Percentiles rank a stretch among this genome's conserved stretches.
These are phyloP conservation scores for Limnephilus marmoratus DNA, from an alignment of 2,888 invertebrate genomes.

Conservation along the genomic window DNA sequence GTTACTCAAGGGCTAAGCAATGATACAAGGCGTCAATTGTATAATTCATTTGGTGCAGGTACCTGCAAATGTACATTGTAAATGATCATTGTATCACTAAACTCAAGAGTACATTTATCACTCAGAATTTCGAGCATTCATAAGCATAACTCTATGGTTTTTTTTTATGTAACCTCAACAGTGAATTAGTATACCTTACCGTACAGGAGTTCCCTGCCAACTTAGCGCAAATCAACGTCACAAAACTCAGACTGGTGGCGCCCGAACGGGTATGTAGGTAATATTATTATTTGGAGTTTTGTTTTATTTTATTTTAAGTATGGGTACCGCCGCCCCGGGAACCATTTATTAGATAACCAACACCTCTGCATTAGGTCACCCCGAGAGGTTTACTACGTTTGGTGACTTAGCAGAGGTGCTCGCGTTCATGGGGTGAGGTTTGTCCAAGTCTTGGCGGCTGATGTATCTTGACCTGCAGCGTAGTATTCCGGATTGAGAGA, in stretches of 20 bases:
- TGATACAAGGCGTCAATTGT: neutral
- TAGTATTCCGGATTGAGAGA: too few relatives aligned
- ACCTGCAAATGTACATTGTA: neutral
- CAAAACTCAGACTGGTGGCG: neutral
- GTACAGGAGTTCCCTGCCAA: neutral
- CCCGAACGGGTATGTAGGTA: neutral
- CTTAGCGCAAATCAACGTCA: neutral
- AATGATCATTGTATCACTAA: neutral
- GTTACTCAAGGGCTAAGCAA: neutral
- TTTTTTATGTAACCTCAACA: neutral
- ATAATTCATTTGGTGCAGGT: neutral
- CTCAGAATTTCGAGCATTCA: neutral
- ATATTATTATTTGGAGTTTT: too few relatives aligned
- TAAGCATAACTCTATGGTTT: neutral
- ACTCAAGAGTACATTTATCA: neutral
- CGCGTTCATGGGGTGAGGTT: too few relatives aligned
- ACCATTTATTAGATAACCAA: too few relatives aligned
- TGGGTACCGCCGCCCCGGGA: too few relatives aligned
- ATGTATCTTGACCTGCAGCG: too few relatives aligned
- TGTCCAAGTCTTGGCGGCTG: too few relatives aligned
- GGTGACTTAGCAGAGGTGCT: too few relatives aligned
- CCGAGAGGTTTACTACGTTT: too few relatives aligned
- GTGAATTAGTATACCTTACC: neutral
- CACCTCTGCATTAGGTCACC: too few relatives aligned
- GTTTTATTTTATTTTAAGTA: too few relatives aligned